Conservation (phyloP, 2,113 vertebrate genomes). For the Agapornis roseicollis region DNA sequence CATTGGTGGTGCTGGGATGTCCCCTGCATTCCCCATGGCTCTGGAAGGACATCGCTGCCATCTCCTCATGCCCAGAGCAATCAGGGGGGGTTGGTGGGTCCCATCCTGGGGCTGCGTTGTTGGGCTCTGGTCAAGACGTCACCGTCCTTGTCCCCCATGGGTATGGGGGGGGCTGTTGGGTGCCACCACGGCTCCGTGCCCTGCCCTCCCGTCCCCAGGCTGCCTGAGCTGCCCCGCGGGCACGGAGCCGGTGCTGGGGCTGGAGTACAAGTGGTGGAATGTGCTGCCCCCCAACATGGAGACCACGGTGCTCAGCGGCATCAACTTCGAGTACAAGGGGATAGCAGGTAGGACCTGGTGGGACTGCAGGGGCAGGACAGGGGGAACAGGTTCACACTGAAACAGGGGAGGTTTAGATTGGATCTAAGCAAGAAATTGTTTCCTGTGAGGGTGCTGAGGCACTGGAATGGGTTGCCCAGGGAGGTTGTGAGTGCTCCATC, state of each 20-base stretch:
- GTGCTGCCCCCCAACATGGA: slow-evolving; percentile 89
- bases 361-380: too few relatives aligned
- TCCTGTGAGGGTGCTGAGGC: too few relatives aligned
- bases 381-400: too few relatives aligned
- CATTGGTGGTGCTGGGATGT: background rate
- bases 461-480: too few relatives aligned
- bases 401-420: too few relatives aligned
- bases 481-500: too few relatives aligned
- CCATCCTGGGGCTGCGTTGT: background rate
- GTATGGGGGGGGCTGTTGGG: background rate
- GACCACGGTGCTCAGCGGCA: slow-evolving; percentile 79
- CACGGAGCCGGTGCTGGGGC: slow-evolving; percentile 83
- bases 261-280: slow-evolving; percentile 99
- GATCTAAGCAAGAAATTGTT: too few relatives aligned
- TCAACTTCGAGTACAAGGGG: slow-evolving; percentile 81
- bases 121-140: background rate
- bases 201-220: slow-evolving; percentile 65
- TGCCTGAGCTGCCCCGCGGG: slow-evolving; percentile 86
- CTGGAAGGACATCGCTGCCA: background rate
- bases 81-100: too few relatives aligned
- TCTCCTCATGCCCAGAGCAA: background rate
- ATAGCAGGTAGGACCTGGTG: slow-evolving; percentile 86
- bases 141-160: background rate
- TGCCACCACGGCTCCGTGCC: background rate
- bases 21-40: background rate